Evolutionary conservation across 2,113 vertebrate species (phyloP), one percentile per base, ranked within the genome.

Genomic region (Pterocles orientalis): DNA sequence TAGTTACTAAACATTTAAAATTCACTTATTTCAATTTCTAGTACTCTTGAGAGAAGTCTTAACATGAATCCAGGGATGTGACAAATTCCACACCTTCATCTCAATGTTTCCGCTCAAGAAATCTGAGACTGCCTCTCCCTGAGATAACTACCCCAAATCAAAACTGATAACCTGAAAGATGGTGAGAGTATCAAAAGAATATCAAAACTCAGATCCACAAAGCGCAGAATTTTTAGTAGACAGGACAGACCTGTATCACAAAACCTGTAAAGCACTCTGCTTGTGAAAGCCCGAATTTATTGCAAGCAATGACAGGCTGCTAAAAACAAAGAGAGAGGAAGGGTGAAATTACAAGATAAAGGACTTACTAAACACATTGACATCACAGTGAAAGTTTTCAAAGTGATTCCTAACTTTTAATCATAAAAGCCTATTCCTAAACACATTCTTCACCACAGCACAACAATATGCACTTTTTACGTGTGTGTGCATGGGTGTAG

Each of bases 301-400:
- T 9, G 1, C 54, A 94, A 78, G 82, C 64, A 88, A 45, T 82
- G 75, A 86, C 29, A 90, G 36, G 20, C 62, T 93, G 80, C 80
- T 92, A 87, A 87, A 86, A 85, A 60, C 88, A 89, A 92, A 75
- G 61, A 82, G 77, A 95, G 53, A 93, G 92, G 95, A 97, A 95
- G 93, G 18, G 33, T 93, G 93, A 96, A 92, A 94, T 56, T 77
- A 89, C 93, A 92, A 95, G 94, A 97, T 96, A 97, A 97, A 97
- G 81, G 56, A 81, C 79, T 95, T 88, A 64, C 71, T 94, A 92
- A 95, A 92, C 78, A 92, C 70, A 91, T 36, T 82, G 93, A 97
- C 60, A 95, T 78, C 78, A 78, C 71, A 21, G 17, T 95, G 68
- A 91, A 86, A 60, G 53, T 86, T 91, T 76, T 86, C 82, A 73